Evolutionary conservation across 1,140 invertebrate genomes (phyloP).

Genomic region (Babylonia areolata): DNA sequence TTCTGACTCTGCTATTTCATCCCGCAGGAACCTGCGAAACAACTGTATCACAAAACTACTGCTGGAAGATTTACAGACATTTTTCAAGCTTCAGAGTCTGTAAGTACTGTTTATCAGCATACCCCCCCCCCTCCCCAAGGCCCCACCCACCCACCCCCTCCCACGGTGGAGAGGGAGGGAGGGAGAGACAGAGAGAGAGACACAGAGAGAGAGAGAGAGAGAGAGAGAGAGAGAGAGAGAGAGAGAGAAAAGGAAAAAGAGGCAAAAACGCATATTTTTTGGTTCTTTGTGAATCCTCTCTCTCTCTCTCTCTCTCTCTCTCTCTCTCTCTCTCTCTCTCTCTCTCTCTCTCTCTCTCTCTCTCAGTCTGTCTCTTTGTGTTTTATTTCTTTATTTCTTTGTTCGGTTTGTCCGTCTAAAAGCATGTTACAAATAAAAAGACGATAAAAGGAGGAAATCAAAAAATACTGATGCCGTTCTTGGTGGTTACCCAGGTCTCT

Average conservation of each 20-base stretch:
- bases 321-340: background rate
- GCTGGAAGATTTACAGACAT: background rate
- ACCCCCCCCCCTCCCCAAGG: background rate
- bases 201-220: no score
- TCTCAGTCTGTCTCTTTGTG: no score
- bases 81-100: background rate
- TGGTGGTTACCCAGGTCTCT: background rate
- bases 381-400: background rate
- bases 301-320: background rate
- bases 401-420: background rate
- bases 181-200: no score
- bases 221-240: no score
- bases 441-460: background rate
- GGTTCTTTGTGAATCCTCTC: no score
- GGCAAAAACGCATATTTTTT: no score
- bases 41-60: background rate
- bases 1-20: background rate
- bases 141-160: background rate
- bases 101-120: background rate
- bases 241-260: no score
- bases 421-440: no score
- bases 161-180: no score
- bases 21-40: background rate
- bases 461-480: background rate
- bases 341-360: background rate